These are phyloP conservation scores for Oreochromis aureus DNA, from an alignment of 2,113 vertebrate genomes.

Conservation along the genomic window DNA sequence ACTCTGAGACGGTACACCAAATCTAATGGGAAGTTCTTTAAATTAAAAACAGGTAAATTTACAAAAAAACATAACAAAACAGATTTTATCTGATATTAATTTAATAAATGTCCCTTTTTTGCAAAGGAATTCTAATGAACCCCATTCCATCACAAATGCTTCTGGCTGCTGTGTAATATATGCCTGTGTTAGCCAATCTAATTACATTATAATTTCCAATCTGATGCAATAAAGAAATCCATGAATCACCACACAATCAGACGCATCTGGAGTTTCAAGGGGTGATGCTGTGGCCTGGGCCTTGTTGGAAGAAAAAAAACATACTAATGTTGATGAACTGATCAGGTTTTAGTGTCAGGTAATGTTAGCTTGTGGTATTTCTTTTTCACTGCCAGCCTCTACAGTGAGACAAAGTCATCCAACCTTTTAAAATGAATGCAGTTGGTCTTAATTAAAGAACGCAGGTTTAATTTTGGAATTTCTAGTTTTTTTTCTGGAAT, in stretches of 20 bases:
- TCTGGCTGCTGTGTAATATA: neutral
- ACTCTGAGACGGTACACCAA: neutral
- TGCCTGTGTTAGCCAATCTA: neutral
- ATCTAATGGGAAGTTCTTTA: neutral
- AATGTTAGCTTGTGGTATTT: neutral
- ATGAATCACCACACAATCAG: neutral
- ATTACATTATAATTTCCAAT: neutral
- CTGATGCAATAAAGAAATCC: neutral
- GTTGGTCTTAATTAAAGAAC: neutral
- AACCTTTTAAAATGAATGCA: neutral
- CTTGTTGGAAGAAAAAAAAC: neutral
- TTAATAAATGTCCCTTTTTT: neutral
- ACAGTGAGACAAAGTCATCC: neutral
- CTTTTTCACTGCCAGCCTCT: rapidly evolving
- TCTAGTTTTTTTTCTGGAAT: neutral
- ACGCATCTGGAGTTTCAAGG: neutral
- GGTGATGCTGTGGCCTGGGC: neutral
- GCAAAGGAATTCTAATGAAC: neutral
- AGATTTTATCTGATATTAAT: neutral
- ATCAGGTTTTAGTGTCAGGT: neutral
- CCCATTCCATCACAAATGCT: neutral
- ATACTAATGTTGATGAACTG: neutral
- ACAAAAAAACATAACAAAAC: neutral
- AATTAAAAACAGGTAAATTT: neutral
- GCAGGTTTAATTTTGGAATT: neutral